Evolutionary conservation across 2,888 invertebrate genomes (phyloP), one percentile per base, ranked within the genome.

Genomic region (Sylvicola cinctus): DNA sequence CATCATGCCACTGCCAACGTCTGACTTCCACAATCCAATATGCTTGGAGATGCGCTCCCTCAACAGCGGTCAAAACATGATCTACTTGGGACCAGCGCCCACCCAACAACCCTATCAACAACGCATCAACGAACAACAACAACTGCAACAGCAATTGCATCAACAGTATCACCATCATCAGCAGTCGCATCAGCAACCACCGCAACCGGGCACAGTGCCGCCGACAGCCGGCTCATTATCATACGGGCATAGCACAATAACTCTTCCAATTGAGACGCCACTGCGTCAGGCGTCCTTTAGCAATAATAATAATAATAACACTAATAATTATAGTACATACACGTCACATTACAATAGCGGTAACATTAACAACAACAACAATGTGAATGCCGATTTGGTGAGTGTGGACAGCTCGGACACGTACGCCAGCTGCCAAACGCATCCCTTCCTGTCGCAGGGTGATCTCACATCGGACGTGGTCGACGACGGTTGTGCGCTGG

Each of bases 371-470:
- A 45, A 45, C 16, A 53, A 52, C 37, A 58, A 49, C 38, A 55
- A 54, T 44, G 58, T 57, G 42, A 58, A 55, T 46, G 61, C 55
- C 17, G 66, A 67, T 41, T 46, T 66, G 48, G 68, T 65, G 41
- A 68, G 68, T 48, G 63, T 69, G 45, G 68, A 69, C 64, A 77
- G 87, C 63, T 79, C 87, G 51, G 91, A 91, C 62, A 91, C 91
- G 45, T 93, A 87, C 63, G 87, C 87, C 60, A 90, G 87, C 62
- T 91, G 91, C 66, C 81, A 87, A 65, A 90, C 91, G 51, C 88
- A 90, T 66, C 87, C 87, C 51, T 87, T 81, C 64, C 74, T 79
- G 60, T 85, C 85, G 49, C 80, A 83, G 65, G 76, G 71, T 54
- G 76, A 76, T 62, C 65, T 75, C 51, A 70, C 72, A 45, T 62